phyloP scores from a whole-genome alignment of 2,113 vertebrate genomes.

The Neolamprologus sp. region DNA sequence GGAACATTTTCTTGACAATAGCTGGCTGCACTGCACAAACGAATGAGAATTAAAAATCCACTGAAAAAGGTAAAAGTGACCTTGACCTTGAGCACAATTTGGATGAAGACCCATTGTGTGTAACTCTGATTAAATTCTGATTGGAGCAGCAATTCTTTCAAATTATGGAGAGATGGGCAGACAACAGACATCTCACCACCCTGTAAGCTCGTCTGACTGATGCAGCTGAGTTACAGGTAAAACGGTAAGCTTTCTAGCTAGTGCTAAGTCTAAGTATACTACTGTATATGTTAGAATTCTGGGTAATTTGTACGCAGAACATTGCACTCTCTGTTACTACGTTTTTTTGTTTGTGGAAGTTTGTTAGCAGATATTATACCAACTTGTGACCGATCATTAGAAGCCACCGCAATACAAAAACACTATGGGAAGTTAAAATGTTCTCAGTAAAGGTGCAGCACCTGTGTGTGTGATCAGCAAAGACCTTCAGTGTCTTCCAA shows the following conservation, averaged over 20 bases:
- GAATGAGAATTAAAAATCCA: neutral
- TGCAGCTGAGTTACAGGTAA: neutral
- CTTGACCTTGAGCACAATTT: neutral
- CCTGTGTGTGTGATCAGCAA: neutral
- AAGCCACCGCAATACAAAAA: neutral
- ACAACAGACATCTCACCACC: neutral
- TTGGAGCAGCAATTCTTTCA: neutral
- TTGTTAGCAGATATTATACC: neutral
- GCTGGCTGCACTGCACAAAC: neutral
- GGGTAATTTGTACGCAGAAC: neutral
- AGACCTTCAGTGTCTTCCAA: neutral
- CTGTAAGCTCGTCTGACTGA: neutral
- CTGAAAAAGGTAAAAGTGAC: neutral
- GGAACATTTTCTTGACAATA: neutral
- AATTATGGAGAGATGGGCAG: neutral
- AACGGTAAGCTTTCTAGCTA: neutral
- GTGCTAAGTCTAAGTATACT: fast-evolving
- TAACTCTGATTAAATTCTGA: neutral
- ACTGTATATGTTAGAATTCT: neutral
- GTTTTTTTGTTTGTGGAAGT: neutral
- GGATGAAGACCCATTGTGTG: neutral
- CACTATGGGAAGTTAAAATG: neutral
- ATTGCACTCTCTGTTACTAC: neutral
- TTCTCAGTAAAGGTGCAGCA: neutral
- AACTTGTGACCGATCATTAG: neutral